Conservation (phyloP, 2,888 invertebrate genomes). For the Galeruca laticollis region DNA sequence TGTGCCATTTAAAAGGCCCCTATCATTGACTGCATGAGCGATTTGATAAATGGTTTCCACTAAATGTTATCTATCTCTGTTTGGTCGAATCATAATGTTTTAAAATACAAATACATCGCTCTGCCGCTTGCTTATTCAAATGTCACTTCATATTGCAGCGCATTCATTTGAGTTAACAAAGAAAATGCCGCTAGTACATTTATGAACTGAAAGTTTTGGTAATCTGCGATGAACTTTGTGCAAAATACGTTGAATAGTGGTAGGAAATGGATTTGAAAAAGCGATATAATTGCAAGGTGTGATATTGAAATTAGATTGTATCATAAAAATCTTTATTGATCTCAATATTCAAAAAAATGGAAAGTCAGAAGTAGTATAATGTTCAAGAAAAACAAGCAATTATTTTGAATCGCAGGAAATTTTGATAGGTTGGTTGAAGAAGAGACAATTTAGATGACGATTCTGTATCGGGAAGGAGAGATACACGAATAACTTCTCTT, state of each 20-base stretch:
- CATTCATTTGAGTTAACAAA: conserved; percentile 37
- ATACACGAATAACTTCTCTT: too few relatives aligned
- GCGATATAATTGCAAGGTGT: too few relatives aligned
- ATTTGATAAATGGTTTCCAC: conserved; percentile 53
- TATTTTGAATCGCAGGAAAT: too few relatives aligned
- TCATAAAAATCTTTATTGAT: too few relatives aligned
- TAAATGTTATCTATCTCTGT: conserved; percentile 52
- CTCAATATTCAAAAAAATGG: too few relatives aligned
- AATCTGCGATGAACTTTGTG: background rate
- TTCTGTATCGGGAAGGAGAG: too few relatives aligned
- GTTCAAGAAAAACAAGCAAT: too few relatives aligned
- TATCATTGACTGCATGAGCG: conserved; percentile 45
- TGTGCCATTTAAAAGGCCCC: conserved; percentile 52
- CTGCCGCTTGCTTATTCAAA: conserved; percentile 48
- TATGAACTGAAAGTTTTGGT: conserved; percentile 2
- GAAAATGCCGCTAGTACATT: conserved; percentile 16
- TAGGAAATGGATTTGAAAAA: too few relatives aligned
- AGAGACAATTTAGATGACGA: too few relatives aligned
- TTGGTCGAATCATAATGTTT: conserved; percentile 50
- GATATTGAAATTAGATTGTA: too few relatives aligned
- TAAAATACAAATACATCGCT: conserved; percentile 46
- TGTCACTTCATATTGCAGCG: conserved; percentile 48
- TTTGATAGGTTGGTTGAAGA: too few relatives aligned
- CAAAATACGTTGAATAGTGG: background rate
- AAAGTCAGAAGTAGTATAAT: too few relatives aligned